Conservation (phyloP, 2,888 invertebrate genomes). For the Archaeoteleia sp. region DNA sequence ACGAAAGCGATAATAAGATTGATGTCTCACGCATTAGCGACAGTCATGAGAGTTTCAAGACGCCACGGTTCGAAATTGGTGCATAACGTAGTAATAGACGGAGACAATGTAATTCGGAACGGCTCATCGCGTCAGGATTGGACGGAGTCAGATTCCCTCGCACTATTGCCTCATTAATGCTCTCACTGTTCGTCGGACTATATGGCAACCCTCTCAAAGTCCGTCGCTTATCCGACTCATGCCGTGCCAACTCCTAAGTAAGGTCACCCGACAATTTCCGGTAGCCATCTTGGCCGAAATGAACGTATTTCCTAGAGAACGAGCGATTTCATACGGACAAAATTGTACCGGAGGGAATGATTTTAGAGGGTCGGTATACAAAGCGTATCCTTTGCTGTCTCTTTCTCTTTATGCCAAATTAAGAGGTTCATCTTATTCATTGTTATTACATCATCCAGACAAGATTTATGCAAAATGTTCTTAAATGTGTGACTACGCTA, state of each 20-base stretch:
- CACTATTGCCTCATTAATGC: slow-evolving; percentile 73
- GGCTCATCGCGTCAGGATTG: slow-evolving; percentile 71
- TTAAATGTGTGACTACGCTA: no score
- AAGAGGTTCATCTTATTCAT: slow-evolving; percentile 29
- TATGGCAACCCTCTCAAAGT: slow-evolving; percentile 51
- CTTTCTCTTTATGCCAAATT: no score
- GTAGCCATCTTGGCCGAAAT: slow-evolving; percentile 69
- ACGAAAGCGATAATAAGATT: no score
- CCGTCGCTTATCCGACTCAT: slow-evolving; percentile 46
- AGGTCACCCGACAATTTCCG: slow-evolving; percentile 74
- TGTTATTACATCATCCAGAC: slow-evolving; percentile 14
- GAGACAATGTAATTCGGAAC: slow-evolving; percentile 68
- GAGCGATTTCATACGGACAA: slow-evolving; percentile 39
- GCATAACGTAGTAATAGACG: slow-evolving; percentile 42
- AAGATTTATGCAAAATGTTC: no score
- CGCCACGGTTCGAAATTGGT: no score
- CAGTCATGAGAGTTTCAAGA: slow-evolving; percentile 31
- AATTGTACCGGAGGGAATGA: slow-evolving; percentile 47
- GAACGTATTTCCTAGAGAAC: slow-evolving; percentile 54
- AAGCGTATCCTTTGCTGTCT: slow-evolving; percentile 23
- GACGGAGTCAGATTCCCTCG: slow-evolving; percentile 56
- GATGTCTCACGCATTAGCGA: slow-evolving; percentile 24
- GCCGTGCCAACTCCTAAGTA: slow-evolving; percentile 63
- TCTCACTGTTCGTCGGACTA: slow-evolving; percentile 50
- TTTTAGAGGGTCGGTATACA: slow-evolving; percentile 31